These are phyloP conservation scores for Platorchestia sp. DNA, from an alignment of 1,140 invertebrate species.

Conservation along the genomic window DNA sequence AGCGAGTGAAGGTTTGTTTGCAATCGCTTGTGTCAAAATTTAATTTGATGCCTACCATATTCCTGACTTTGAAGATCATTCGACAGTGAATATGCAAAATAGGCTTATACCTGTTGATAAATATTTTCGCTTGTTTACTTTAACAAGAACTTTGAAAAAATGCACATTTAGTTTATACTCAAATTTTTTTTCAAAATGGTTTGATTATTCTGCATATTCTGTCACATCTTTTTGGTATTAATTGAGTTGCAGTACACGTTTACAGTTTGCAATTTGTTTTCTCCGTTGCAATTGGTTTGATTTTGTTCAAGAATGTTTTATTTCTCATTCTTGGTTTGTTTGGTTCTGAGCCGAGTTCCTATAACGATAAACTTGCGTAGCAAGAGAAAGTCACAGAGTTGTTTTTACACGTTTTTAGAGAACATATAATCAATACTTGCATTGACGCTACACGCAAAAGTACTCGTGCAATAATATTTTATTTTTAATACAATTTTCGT, in stretches of 20 bases:
- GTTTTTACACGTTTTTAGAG: background rate
- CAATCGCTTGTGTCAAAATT: background rate
- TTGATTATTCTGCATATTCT: too few species aligned
- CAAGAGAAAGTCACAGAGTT: background rate
- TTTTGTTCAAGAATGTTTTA: background rate
- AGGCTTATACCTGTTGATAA: background rate
- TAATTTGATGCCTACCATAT: background rate
- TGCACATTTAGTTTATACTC: background rate
- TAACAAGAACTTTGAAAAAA: background rate
- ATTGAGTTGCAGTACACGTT: too few species aligned
- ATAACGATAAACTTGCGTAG: background rate
- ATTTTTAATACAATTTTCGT: background rate
- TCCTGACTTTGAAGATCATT: background rate
- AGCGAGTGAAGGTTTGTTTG: background rate
- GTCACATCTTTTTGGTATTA: too few species aligned
- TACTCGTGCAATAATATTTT: background rate
- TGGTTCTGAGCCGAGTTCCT: background rate
- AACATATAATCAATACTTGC: background rate
- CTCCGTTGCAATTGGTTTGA: background rate
- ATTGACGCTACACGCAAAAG: background rate
- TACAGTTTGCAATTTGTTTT: background rate
- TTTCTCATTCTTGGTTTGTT: background rate
- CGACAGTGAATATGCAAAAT: background rate
- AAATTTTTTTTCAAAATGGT: background rate
- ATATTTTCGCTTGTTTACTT: background rate